Percentiles rank a stretch among this genome's conserved stretches.
Conservation (phyloP, 35 echinoderm and acorn worm genomes). For the Strongylocentrotus purpuratus region DNA sequence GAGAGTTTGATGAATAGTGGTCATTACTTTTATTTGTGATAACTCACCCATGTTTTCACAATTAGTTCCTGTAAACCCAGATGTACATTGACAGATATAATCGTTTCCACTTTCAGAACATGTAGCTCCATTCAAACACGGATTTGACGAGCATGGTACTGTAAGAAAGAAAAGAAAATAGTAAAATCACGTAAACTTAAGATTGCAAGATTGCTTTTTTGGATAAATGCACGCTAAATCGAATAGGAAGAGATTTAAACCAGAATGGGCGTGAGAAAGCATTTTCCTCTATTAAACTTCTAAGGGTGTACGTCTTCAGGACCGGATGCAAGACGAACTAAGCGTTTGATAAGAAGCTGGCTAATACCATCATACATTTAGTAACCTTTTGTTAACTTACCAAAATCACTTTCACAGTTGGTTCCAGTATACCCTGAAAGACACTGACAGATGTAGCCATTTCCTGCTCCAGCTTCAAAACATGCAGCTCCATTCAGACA, state of each 20-base stretch:
- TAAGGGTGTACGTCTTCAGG: too few species aligned
- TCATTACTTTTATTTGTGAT: too few species aligned
- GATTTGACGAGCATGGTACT: background rate
- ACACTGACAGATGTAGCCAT: constrained; percentile 46
- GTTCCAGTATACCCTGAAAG: constrained; percentile 54
- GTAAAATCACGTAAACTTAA: background rate
- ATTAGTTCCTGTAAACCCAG: background rate
- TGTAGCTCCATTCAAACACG: constrained; percentile 3
- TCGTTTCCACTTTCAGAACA: background rate
- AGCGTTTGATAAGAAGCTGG: background rate
- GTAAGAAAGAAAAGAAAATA: background rate
- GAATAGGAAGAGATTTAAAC: background rate
- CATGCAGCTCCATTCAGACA: background rate
- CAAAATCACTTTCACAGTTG: constrained; percentile 26
- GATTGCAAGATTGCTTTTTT: background rate
- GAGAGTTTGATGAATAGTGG: too few species aligned
- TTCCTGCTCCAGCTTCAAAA: background rate
- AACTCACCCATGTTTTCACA: background rate
- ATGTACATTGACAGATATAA: background rate
- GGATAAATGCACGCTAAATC: background rate
- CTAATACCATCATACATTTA: background rate
- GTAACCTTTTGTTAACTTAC: background rate
- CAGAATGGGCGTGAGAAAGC: too few species aligned
- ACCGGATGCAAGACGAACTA: background rate
- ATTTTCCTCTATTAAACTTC: too few species aligned